A percentile compares a stretch with the other conserved stretches of the same genome.
Evolutionary conservation across 2,797 vertebrate genomes (phyloP).

Genomic region (Lacerta bilineata): DNA sequence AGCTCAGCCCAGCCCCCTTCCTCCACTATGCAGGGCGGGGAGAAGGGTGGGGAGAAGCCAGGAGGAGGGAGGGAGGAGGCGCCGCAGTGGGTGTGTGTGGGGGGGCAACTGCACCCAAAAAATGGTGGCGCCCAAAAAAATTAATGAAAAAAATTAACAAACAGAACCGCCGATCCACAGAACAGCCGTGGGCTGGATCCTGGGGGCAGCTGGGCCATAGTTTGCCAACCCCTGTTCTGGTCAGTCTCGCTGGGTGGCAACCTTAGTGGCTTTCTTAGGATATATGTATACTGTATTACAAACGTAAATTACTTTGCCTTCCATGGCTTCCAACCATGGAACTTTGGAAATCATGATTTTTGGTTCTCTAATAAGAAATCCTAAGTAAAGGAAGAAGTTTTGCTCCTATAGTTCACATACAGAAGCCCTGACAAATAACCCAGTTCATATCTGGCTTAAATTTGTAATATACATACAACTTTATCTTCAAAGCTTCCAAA

Average conservation of each 20-base stretch:
- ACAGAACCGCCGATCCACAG: no score
- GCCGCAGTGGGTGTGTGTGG: rapidly evolving
- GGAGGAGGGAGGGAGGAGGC: no score
- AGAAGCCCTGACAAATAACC: not conserved
- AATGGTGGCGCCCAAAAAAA: no score
- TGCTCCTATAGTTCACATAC: not conserved
- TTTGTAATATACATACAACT: not conserved
- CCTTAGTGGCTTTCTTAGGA: not conserved
- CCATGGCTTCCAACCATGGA: not conserved
- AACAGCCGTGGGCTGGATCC: no score
- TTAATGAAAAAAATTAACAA: no score
- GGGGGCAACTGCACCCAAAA: no score
- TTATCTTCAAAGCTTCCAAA: constrained; percentile 3
- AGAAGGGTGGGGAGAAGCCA: no score
- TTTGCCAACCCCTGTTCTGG: no score
- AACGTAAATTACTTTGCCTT: not conserved
- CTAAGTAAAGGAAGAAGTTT: not conserved
- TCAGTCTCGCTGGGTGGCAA: not conserved
- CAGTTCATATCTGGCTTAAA: not conserved
- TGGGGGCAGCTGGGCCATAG: no score
- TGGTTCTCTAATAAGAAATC: not conserved
- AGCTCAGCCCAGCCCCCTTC: no score
- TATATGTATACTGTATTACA: not conserved
- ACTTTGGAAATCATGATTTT: not conserved
- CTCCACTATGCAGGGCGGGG: no score